phyloP scores from a whole-genome alignment of 2,113 vertebrate genomes.

The Boulengeromyrus knoepffleri region DNA sequence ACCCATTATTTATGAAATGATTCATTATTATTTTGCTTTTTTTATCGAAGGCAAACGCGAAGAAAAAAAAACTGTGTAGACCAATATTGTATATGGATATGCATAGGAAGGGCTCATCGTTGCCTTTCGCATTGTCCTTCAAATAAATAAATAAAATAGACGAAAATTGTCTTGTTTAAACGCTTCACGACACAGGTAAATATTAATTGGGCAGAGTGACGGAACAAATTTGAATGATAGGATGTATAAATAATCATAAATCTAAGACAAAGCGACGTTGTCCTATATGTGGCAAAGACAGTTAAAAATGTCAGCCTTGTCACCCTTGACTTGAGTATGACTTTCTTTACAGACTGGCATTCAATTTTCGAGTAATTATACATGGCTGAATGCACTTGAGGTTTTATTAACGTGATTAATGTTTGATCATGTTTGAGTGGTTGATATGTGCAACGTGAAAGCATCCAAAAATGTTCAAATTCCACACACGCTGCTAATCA shows the following conservation, averaged over 20 bases:
- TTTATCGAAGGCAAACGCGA: conserved; percentile 71
- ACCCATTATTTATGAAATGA: conserved; percentile 92
- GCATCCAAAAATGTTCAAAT: conserved; percentile 4
- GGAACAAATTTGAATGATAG: conserved; percentile 28
- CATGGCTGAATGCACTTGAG: not conserved
- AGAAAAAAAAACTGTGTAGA: conserved; percentile 27
- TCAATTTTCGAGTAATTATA: conserved; percentile 9
- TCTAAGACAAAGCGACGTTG: not conserved
- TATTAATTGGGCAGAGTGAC: conserved; percentile 28
- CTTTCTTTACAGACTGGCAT: not conserved
- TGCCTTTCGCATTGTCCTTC: conserved; percentile 18
- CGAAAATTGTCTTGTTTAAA: conserved; percentile 24
- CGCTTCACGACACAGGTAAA: conserved; percentile 28
- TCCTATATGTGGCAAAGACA: not conserved
- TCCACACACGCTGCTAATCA: not conserved
- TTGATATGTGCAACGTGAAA: conserved; percentile 7
- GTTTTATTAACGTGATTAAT: conserved; percentile 6
- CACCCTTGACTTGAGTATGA: conserved; percentile 5
- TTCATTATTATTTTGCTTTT: conserved; percentile 92
- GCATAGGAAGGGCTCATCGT: conserved; percentile 34
- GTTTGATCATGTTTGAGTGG: conserved; percentile 1
- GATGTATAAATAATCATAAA: conserved; percentile 10
- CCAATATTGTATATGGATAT: conserved; percentile 39
- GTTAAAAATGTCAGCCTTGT: not conserved
- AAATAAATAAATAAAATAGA: conserved; percentile 5